These are phyloP conservation scores for Brachionus calyciflorus DNA, from an alignment of 1,140 invertebrate species.

Conservation along the genomic window DNA sequence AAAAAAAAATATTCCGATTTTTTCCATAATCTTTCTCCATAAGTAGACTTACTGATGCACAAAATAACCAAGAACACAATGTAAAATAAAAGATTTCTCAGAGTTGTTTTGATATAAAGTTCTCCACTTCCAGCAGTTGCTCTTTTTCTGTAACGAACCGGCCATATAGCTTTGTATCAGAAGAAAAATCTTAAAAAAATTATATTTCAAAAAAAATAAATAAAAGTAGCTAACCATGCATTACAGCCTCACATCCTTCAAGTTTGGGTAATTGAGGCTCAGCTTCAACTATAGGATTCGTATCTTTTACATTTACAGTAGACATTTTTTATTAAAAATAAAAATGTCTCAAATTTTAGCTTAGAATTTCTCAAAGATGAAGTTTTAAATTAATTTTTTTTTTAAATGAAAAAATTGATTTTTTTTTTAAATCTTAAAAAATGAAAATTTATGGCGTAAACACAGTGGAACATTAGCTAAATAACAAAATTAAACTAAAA, in stretches of 20 bases:
- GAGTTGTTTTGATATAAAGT: conserved; percentile 65
- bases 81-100: conserved; percentile 66
- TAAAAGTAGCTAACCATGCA: background rate
- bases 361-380: background rate
- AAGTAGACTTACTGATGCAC: conserved; percentile 33
- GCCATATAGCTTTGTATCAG: conserved; percentile 46
- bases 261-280: background rate
- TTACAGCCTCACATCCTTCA: conserved; percentile 10
- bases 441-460: no score
- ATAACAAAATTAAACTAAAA: no score
- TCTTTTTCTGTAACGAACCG: conserved; percentile 53
- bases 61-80: conserved; percentile 65
- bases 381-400: background rate
- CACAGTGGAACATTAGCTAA: no score
- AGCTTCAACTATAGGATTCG: background rate
- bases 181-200: background rate
- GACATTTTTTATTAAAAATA: background rate
- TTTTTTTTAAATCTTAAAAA: no score
- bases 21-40: no score
- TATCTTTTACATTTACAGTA: conserved; percentile 36
- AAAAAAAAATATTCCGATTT: no score
- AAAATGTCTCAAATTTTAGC: background rate
- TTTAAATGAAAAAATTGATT: no score
- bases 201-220: background rate
- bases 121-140: conserved; percentile 59